Evolutionary conservation across 2,113 vertebrate genomes (phyloP).

Genomic region (Sinocyclocheilus rhinocerous): DNA sequence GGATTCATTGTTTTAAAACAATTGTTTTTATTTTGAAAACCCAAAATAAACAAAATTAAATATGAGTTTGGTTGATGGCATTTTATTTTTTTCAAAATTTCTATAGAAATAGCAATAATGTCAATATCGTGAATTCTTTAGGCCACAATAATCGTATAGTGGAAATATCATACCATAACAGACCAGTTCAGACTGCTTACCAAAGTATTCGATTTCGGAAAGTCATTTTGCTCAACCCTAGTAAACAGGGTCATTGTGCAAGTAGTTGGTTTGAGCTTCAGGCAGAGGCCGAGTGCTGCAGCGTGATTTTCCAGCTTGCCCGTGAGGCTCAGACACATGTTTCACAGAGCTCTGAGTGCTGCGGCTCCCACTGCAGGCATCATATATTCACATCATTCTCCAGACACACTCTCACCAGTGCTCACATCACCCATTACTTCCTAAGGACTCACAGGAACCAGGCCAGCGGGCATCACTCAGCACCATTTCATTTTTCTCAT

Average conservation of each 20-base stretch:
- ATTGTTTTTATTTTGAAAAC: too few species aligned
- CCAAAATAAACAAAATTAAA: background rate
- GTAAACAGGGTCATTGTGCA: background rate
- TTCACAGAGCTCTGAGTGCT: slow-evolving; percentile 2
- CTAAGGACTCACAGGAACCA: background rate
- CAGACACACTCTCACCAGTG: slow-evolving; percentile 12
- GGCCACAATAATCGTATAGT: background rate
- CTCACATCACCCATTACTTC: background rate
- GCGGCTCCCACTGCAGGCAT: slow-evolving; percentile 24
- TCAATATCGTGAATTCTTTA: background rate
- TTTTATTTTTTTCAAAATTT: background rate
- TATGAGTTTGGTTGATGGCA: background rate
- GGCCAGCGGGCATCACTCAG: slow-evolving; percentile 11
- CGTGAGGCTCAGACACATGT: slow-evolving; percentile 10
- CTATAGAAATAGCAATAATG: background rate
- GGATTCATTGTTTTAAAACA: too few species aligned
- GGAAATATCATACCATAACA: background rate
- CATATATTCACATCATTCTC: slow-evolving; percentile 34
- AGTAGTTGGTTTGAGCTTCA: background rate
- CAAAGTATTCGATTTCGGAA: background rate
- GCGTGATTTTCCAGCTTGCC: slow-evolving; percentile 1
- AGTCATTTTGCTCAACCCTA: background rate
- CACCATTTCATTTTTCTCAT: background rate
- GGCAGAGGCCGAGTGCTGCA: background rate
- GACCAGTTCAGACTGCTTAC: background rate